phyloP scores from a whole-genome alignment of 2,888 invertebrate genomes.

The Willowsia nigromaculata region DNA sequence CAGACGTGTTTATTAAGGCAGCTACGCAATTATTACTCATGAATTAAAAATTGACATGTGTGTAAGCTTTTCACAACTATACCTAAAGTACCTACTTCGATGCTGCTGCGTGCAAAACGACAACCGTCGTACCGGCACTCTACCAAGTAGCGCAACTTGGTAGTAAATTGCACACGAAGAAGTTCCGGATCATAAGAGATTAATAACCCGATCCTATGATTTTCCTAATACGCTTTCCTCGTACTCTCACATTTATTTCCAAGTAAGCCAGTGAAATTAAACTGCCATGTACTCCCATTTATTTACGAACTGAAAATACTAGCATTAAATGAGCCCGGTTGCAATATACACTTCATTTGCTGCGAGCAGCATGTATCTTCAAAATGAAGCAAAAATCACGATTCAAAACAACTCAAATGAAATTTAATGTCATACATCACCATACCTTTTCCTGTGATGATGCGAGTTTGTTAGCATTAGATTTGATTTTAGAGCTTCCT shows the following conservation, averaged over 20 bases:
- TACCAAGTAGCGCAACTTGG: neutral
- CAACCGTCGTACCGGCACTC: constrained; percentile 18
- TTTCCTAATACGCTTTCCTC: constrained; percentile 20
- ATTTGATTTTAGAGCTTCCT: constrained; percentile 40
- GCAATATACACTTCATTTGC: neutral
- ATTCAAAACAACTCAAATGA: neutral
- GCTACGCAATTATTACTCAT: constrained; percentile 39
- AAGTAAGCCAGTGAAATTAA: constrained; percentile 37
- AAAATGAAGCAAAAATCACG: constrained; percentile 28
- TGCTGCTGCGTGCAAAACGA: constrained; percentile 25
- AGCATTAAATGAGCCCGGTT: neutral
- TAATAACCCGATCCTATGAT: constrained; percentile 70
- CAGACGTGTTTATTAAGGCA: constrained; percentile 32
- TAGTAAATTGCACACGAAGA: constrained; percentile 49
- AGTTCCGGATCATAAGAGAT: constrained; percentile 71
- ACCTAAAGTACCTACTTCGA: neutral
- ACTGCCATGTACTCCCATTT: constrained; percentile 53
- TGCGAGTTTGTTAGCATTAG: constrained; percentile 24
- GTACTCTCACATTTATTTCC: neutral
- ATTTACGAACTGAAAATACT: neutral
- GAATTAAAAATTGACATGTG: constrained; percentile 51
- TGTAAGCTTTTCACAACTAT: constrained; percentile 21
- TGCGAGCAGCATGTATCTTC: neutral
- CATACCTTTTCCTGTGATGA: neutral
- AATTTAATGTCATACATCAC: neutral